Evolutionary conservation across 2,797 vertebrate genomes (phyloP), one percentile per base, ranked within the genome.

Genomic region (Anableps anableps): DNA sequence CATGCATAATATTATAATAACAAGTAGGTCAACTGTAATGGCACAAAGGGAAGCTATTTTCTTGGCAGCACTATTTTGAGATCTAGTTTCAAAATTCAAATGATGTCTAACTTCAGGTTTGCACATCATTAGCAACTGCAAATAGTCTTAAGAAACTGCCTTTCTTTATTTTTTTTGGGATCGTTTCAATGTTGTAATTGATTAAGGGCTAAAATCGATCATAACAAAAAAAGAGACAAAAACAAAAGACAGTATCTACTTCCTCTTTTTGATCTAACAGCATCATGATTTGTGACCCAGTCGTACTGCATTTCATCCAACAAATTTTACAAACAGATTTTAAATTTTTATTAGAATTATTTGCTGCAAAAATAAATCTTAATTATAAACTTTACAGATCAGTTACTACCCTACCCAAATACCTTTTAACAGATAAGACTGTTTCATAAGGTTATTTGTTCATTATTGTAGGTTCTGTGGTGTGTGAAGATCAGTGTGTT

Each of bases 401-500:
- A 47, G 78, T 85, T 89, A 81, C 78, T 80, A 75, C 75, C 64
- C 21, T 31, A 45, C 71, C 66, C 75, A 62, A 75, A 73, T 75
- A 55, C 75, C 74, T 88, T 81, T 78, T 47, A n/a, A 21, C 21
- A 1, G 70, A 82, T 84, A 76, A 83, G 78, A 86, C 85, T 70
- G 1, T 72, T 83, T 90, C 71, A 50, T 79, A 66, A 80, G 77
- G 86, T 78, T 85, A 83, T 85, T 68, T 72, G 31, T 8, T 74
- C 77, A 82, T 87, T 76, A 85, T 72, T 19, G 14, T 41, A 74
- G 71, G 31, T 77, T 73, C 48, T 75, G 21, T 62, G 64, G 79
- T 45, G 80, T 68, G 64, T 43, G 48, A 58, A 78, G 76, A 90
- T 80, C 79, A 76, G 74, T 75, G 80, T 76, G 26, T 60, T 75